Conservation (phyloP, 2,888 invertebrate genomes). For the Drosophila helvetica region DNA sequence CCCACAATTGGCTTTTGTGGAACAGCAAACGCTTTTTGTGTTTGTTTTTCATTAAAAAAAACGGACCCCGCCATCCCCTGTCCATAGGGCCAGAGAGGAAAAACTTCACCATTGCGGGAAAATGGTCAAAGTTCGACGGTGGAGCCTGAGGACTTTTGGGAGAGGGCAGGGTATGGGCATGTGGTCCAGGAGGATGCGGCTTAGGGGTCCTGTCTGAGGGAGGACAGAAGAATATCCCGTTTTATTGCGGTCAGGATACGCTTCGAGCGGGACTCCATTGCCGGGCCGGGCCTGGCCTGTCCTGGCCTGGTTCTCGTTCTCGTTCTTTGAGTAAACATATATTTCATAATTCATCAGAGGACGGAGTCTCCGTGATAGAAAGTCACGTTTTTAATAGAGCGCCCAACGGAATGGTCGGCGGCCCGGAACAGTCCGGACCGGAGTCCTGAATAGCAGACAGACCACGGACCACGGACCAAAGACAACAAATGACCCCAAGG, state of each 20-base stretch:
- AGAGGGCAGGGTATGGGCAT: no score
- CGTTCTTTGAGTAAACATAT: conserved; percentile 63
- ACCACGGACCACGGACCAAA: conserved; percentile 38
- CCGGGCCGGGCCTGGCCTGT: conserved; percentile 11
- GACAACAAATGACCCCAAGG: conserved; percentile 44
- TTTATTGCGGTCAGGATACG: conserved; percentile 75
- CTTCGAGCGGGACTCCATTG: conserved; percentile 43
- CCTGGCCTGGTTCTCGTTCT: conserved; percentile 42
- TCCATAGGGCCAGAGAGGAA: background rate
- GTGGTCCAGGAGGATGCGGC: background rate
- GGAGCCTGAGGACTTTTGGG: background rate
- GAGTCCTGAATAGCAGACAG: background rate
- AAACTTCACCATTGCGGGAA: conserved; percentile 10
- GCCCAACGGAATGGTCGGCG: conserved; percentile 20
- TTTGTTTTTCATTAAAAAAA: conserved; percentile 82
- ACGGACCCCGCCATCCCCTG: conserved; percentile 4
- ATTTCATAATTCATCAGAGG: conserved; percentile 73
- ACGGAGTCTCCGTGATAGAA: conserved; percentile 43
- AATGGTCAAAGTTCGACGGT: conserved; percentile 72
- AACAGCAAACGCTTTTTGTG: conserved; percentile 53
- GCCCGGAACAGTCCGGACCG: background rate
- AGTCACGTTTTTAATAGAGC: conserved; percentile 72
- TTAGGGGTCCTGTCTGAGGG: background rate
- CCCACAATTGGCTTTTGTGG: conserved; percentile 75
- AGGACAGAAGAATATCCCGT: conserved; percentile 54